A percentile compares a stretch with the other conserved stretches of the same genome.
phyloP scores from a whole-genome alignment of 2,888 invertebrate genomes.

The Deilephila elpenor region DNA sequence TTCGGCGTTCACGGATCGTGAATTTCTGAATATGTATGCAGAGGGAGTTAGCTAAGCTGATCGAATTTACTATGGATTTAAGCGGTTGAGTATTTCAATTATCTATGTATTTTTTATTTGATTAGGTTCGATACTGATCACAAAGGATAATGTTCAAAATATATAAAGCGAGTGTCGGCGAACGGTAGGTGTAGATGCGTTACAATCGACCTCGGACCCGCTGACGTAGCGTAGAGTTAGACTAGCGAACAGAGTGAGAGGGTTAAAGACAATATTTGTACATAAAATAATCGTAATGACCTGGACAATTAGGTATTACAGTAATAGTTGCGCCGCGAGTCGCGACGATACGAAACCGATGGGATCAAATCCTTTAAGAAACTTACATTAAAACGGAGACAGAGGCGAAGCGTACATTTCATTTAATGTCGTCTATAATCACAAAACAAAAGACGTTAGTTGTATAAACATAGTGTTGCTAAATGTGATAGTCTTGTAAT shows the following conservation, averaged over 20 bases:
- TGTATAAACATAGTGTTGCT: constrained; percentile 81
- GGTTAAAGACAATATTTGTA: constrained; percentile 86
- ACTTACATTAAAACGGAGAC: constrained; percentile 79
- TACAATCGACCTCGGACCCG: constrained; percentile 76
- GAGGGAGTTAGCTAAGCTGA: constrained; percentile 74
- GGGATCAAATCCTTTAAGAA: constrained; percentile 86
- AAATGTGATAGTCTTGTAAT: constrained; percentile 84
- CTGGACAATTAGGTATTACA: constrained; percentile 79
- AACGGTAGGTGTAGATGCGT: constrained; percentile 74
- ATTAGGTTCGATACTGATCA: constrained; percentile 73
- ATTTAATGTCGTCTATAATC: constrained; percentile 75
- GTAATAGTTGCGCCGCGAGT: constrained; percentile 59
- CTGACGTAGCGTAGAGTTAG: constrained; percentile 81
- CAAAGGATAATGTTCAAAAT: constrained; percentile 70
- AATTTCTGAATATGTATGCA: constrained; percentile 62
- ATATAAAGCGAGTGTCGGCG: constrained; percentile 64
- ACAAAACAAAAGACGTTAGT: constrained; percentile 81
- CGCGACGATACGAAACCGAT: constrained; percentile 81
- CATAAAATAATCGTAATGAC: constrained; percentile 82
- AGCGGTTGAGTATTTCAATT: constrained; percentile 77
- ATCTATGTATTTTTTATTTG: constrained; percentile 72
- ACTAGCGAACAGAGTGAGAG: constrained; percentile 84
- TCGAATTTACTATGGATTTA: constrained; percentile 84
- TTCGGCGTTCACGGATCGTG: constrained; percentile 62
- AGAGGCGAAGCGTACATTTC: constrained; percentile 73